These are phyloP conservation scores for Zoanthus solanderi DNA, from an alignment of 92 coral and sea anemone genomes.

Conservation along the genomic window DNA sequence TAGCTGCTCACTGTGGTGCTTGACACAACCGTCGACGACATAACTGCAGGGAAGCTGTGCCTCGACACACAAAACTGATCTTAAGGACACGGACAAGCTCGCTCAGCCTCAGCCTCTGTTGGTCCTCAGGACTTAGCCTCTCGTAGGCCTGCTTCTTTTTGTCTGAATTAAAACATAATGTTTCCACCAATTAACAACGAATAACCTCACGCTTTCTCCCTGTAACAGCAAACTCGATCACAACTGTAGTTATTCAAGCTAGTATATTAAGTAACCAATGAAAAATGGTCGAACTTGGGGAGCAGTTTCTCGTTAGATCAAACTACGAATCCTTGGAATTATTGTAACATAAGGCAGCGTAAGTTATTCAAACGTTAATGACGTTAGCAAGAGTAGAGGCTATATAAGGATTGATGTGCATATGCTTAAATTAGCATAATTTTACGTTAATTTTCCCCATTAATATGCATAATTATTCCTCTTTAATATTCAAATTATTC, in stretches of 20 bases:
- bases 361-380: background rate
- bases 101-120: slow-evolving; percentile 6
- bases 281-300: slow-evolving; percentile 15
- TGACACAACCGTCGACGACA: slow-evolving; percentile 16
- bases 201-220: slow-evolving; percentile 3
- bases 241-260: background rate
- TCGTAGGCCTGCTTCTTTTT: slow-evolving; percentile 37
- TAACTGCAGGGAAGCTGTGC: slow-evolving; percentile 21
- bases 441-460: too few species aligned
- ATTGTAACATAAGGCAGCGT: background rate
- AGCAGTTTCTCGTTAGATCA: background rate
- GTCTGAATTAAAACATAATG: slow-evolving; percentile 18
- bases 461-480: too few species aligned
- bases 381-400: too few species aligned
- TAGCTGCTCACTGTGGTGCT: slow-evolving; percentile 15
- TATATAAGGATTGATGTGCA: too few species aligned
- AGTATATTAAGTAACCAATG: background rate
- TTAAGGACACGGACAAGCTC: slow-evolving; percentile 23
- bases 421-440: too few species aligned
- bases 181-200: slow-evolving; percentile 1
- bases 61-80: slow-evolving; percentile 26
- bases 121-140: slow-evolving; percentile 23
- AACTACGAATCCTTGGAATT: background rate
- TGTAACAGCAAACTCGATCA: background rate
- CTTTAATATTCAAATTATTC: too few species aligned